Base-by-base conservation (phyloP, 2,113 vertebrate species). In the Pangasianodon hypophthalmus region DNA sequence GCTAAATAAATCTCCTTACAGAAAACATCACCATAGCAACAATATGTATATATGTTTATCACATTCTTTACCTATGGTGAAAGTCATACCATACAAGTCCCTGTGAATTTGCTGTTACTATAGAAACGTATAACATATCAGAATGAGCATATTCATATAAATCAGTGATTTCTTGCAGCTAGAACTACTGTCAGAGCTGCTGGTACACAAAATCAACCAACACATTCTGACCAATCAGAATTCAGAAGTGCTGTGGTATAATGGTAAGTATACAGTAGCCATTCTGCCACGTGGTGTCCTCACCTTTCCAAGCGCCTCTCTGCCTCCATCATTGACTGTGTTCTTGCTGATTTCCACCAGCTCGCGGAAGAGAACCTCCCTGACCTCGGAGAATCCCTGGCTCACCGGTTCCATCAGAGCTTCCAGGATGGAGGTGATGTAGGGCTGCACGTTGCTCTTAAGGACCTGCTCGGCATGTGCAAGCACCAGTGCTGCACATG, bases 391-490 rank as follows among this genome's bases (percentile, higher is more conserved):
- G 81, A 99, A 99, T 62, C 98, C 98, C 90, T 98, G 96, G 94
- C 98, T 98, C 0, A 97, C 98, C 91, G 98, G 98, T 73, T 96
- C 96, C 98, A 99, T 99, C 94, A 99, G 96, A 24, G 97, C 98
- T 88, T 99, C 98, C 94, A 99, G 95, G 94, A 99, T 99, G 94
- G 98, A 99, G 41, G 94, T 92, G 94, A 99, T 97, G 93, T 98
- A 98, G 64, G 98, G 97, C 95, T 99, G 97, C 37, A 99, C 93
- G 0, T 96, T 98, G 93, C 94, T 96, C 81, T 96, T 96, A 41
- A 99, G 96, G 0, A 98, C 96, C 67, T 98, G 90, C 92, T 99
- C 98, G 0, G 97, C 97, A 93, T 97, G 97, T 86, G 98, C 97
- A 41, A 97, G 92, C 87, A 99, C 97, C 0, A 73, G 41, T 1